Evolutionary conservation across 2,113 vertebrate genomes (phyloP).

Genomic region (Festucalex cinctus): DNA sequence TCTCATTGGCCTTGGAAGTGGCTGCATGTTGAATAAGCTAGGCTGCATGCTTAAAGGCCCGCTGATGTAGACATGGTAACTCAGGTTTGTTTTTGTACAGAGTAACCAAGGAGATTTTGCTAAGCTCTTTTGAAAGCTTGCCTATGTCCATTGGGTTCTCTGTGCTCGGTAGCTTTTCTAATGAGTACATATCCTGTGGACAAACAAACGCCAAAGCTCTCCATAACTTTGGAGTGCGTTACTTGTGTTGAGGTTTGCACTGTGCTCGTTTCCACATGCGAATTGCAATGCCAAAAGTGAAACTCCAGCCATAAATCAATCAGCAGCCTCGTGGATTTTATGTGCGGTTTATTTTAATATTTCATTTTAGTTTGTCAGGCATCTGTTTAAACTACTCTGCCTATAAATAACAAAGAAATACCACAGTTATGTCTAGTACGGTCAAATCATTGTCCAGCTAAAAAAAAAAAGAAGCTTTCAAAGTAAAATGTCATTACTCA

Average conservation of each 20-base stretch:
- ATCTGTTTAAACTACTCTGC: too few species aligned
- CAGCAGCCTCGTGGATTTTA: too few species aligned
- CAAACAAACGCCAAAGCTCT: conserved; percentile 11
- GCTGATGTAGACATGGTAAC: conserved; percentile 70
- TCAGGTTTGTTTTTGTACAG: conserved; percentile 46
- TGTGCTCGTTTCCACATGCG: neutral
- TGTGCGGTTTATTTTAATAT: too few species aligned
- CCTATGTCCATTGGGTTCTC: conserved; percentile 28
- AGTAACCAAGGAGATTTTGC: conserved; percentile 40
- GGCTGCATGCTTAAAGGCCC: conserved; percentile 45
- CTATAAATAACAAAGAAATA: too few species aligned
- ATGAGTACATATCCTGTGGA: conserved; percentile 16
- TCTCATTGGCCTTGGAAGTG: neutral
- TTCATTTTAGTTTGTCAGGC: too few species aligned
- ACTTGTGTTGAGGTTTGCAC: neutral
- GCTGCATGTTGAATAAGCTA: conserved; percentile 40
- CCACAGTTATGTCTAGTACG: too few species aligned
- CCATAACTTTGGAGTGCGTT: neutral
- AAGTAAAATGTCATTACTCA: too few species aligned
- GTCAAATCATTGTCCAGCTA: too few species aligned
- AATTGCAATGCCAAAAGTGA: neutral
- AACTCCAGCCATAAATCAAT: too few species aligned
- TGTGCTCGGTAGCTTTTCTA: conserved; percentile 11
- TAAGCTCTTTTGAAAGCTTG: conserved; percentile 45
- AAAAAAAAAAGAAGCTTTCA: too few species aligned